Conservation (phyloP, 2,888 invertebrate genomes). For the Lingula anatina region DNA sequence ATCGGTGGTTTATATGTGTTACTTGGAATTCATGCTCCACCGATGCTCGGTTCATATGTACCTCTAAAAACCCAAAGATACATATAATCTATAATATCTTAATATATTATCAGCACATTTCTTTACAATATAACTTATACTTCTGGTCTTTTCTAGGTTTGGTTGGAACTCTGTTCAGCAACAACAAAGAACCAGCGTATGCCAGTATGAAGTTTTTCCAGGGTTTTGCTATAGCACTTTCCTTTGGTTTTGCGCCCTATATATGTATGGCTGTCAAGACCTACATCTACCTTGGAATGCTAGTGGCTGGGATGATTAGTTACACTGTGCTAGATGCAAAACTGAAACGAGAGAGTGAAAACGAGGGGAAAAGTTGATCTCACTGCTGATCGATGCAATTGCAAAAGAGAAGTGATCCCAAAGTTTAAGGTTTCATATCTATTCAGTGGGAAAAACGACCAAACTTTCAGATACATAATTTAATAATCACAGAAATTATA, state of each 20-base stretch:
- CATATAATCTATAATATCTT: too few relatives aligned
- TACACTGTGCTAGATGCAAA: conserved; percentile 31
- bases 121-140: neutral
- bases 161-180: conserved; percentile 37
- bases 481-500: too few relatives aligned
- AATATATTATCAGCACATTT: neutral
- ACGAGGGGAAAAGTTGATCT: too few relatives aligned
- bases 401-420: too few relatives aligned
- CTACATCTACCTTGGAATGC: conserved; percentile 19
- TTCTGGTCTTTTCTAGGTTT: conserved; percentile 24
- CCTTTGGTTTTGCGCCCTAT: conserved; percentile 28
- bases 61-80: too few relatives aligned
- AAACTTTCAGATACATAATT: too few relatives aligned
- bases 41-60: too few relatives aligned
- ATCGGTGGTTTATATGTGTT: too few relatives aligned
- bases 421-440: too few relatives aligned
- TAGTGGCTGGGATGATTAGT: conserved; percentile 19
- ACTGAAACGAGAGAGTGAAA: conserved; percentile 10
- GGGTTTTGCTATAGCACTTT: conserved; percentile 33
- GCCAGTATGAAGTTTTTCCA: conserved; percentile 39
- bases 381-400: too few relatives aligned
- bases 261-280: conserved; percentile 35
- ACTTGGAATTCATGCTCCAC: too few relatives aligned
- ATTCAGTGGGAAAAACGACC: too few relatives aligned
- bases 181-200: conserved; percentile 43